These are phyloP conservation scores for Drosophila varians DNA, from an alignment of 1,140 invertebrate genomes.

Conservation along the genomic window DNA sequence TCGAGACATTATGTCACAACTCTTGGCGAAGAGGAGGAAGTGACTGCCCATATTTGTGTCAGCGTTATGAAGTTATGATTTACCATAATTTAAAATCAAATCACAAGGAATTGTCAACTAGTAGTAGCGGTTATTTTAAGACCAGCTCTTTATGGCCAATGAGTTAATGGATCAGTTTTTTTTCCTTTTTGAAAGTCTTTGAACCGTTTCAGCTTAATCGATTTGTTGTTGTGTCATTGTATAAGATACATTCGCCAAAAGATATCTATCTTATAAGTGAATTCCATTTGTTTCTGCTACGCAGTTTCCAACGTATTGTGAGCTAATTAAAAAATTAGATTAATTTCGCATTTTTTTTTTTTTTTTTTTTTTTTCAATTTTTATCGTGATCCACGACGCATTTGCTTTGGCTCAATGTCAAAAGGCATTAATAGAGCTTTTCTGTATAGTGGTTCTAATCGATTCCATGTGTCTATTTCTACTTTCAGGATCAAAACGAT, in stretches of 20 bases:
- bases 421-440: constrained; percentile 15
- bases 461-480: constrained; percentile 49
- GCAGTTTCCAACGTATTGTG: constrained; percentile 23
- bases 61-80: constrained; percentile 47
- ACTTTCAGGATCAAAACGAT: constrained; percentile 98
- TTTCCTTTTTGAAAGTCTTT: constrained; percentile 15
- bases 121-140: constrained; percentile 17
- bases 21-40: constrained; percentile 33
- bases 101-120: constrained; percentile 33
- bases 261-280: constrained; percentile 32
- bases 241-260: not conserved
- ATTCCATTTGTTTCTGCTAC: constrained; percentile 40
- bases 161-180: constrained; percentile 39
- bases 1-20: constrained; percentile 47
- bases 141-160: constrained; percentile 34
- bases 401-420: constrained; percentile 51
- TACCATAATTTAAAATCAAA: constrained; percentile 31
- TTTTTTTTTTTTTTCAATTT: constrained; percentile 3
- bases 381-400: constrained; percentile 20
- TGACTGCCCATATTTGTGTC: constrained; percentile 53
- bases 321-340: constrained; percentile 55
- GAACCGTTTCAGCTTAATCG: not conserved
- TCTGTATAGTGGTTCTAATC: constrained; percentile 30
- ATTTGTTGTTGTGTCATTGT: constrained; percentile 20
- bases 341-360: constrained; percentile 18